Evolutionary conservation across 2,113 vertebrate genomes (phyloP), one percentile per base, ranked within the genome.

Genomic region (Serilophus lunatus): DNA sequence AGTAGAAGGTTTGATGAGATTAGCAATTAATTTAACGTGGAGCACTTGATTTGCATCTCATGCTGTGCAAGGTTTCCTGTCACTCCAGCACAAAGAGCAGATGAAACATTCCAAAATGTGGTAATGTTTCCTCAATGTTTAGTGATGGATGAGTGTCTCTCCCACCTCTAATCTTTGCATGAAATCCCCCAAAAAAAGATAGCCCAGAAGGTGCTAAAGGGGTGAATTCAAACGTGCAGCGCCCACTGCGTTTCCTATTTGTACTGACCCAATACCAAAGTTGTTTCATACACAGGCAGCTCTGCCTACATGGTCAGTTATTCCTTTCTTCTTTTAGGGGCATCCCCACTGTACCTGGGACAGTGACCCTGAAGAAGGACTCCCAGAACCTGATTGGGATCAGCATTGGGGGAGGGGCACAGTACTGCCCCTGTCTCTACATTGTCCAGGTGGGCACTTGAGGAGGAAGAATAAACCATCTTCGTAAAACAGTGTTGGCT

Each of bases 371-470:
- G 90, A 99, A 99, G 97, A 99, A 99, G 92, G 99, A 99, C 53
- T 92, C 98, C 10, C 99, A 99, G 94, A 99, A 99, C 97, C 98
- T 99, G 44, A 99, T 99, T 23, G 99, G 99, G 35, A 99, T 99
- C 97, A 99, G 99, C 68, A 99, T 99, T 54, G 99, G 99, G 13
- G 99, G 99, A 28, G 99, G 99, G 33, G 99, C 99, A 23, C 99
- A 99, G 95, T 99, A 99, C 97, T 99, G 99, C 15, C 99, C 99
- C 42, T 99, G 99, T 86, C 99, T 99, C 86, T 99, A 99, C 88
- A 99, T 99, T n/a, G 99, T 99, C 51, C 99, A 99, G 99, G 99
- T 99, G 72, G 13, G 89, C 68, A 54, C 24, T 20, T 3, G 9
- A 28, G 47, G n/a, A 50, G 47, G 29, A 47, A 8, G 33, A 78